phyloP scores from a whole-genome alignment of 1,140 invertebrate genomes.

The Orius insidiosus region DNA sequence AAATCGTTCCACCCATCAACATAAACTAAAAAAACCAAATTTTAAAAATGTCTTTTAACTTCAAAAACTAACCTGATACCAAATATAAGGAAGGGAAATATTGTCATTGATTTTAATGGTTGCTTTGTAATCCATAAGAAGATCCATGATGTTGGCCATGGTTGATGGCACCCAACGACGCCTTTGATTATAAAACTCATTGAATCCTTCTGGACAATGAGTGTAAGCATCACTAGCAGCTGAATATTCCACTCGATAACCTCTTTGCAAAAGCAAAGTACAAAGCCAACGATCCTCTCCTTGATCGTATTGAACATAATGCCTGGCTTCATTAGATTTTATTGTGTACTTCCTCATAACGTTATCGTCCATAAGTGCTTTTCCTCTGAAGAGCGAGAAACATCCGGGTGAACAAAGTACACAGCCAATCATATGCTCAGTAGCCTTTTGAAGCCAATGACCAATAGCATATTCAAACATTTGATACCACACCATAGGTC shows the following conservation, averaged over 20 bases:
- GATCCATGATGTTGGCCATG: constrained; percentile 92
- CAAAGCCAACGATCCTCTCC: constrained; percentile 91
- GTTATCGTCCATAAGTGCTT: constrained; percentile 96
- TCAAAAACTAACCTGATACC: constrained; percentile 52
- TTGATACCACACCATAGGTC: constrained; percentile 98
- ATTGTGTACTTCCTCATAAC: constrained; percentile 96
- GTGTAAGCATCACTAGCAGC: constrained; percentile 96
- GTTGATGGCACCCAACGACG: constrained; percentile 93
- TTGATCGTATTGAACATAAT: constrained; percentile 99
- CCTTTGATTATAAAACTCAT: constrained; percentile 92
- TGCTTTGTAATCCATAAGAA: constrained; percentile 75
- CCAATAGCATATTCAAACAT: constrained; percentile 98
- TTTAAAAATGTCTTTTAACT: background rate
- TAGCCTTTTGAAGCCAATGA: constrained; percentile 99
- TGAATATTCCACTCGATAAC: constrained; percentile 95
- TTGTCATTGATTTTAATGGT: constrained; percentile 95
- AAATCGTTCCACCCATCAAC: constrained; percentile 77
- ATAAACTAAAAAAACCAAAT: constrained; percentile 48
- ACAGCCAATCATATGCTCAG: constrained; percentile 96
- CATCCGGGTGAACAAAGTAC: constrained; percentile 97
- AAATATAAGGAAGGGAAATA: constrained; percentile 87
- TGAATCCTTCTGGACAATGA: constrained; percentile 90
- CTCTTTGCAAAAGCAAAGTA: constrained; percentile 85
- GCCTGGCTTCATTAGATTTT: constrained; percentile 77
- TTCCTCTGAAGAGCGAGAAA: constrained; percentile 92